Evolutionary conservation across 2,113 vertebrate genomes (phyloP), one percentile per base, ranked within the genome.

Genomic region (Albula goreensis): DNA sequence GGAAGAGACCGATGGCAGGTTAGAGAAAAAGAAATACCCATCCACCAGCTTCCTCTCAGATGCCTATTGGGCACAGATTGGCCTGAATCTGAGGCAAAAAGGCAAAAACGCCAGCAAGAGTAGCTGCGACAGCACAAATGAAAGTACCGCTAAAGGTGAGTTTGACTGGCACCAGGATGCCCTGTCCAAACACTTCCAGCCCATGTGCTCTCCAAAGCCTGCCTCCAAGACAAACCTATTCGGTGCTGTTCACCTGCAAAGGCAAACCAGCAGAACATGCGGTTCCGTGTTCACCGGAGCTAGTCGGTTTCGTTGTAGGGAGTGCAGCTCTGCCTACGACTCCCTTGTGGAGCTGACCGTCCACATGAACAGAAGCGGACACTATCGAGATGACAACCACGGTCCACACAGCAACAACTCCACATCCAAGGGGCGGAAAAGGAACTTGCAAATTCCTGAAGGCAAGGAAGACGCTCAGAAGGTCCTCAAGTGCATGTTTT

Each of bases 111-210:
- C 96, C 0, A 98, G 97, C 91, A 96, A 97, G 93, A 94, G 96
- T 91, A 96, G 95, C 84, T 99, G 98, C 2, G 98, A 99, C 89
- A 94, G 96, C 91, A 97, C 97, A 83, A 98, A 98, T 0, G 96
- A 97, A 81, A 92, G 94, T 89, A 89, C 15, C 17, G 3, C 86
- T 94, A 99, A 97, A 95, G 96, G 90, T 0, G 98, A 99, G 87
- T 99, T 99, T 63, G 98, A 99, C 83, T 99, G 98, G 98, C 98
- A 99, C 92, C 98, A 99, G 81, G 98, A 99, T 0, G 98, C 98
- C 0, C 94, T 99, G 86, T 98, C 97, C 49, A 99, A 98, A 92
- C 99, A 97, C 92, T 90, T 99, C 80, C 97, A 97, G 90, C 98
- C 99, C 92, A 97, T 96, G 50, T 88, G 96, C 78, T 97, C 97